Evolutionary conservation across 2,113 vertebrate genomes (phyloP).

Genomic region (Egretta garzetta): DNA sequence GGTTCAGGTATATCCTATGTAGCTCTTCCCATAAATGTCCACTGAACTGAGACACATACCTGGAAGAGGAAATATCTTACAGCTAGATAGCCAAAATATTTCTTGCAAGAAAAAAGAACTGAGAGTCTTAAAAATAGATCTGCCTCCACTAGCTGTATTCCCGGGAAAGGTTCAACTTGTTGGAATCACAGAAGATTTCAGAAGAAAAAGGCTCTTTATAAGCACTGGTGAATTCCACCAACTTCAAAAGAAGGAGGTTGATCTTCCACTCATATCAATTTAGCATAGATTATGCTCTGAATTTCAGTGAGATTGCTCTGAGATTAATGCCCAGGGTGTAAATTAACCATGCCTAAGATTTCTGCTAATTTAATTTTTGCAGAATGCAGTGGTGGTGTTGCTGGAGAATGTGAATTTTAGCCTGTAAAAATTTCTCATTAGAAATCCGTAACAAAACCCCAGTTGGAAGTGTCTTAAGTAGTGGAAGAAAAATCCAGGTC

Average conservation of each 20-base stretch:
- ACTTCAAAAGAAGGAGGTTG: background rate
- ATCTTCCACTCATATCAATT: background rate
- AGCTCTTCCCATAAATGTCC: background rate
- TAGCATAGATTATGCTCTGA: background rate
- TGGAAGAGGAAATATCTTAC: background rate
- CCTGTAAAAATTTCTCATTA: background rate
- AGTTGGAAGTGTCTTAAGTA: background rate
- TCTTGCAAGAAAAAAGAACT: background rate
- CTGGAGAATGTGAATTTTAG: background rate
- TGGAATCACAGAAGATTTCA: background rate
- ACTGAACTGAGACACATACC: background rate
- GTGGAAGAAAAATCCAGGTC: background rate
- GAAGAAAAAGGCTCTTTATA: background rate
- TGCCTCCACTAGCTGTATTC: background rate
- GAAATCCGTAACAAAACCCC: background rate
- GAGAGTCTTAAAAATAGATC: background rate
- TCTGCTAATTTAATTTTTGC: background rate
- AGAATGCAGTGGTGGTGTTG: background rate
- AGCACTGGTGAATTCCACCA: background rate
- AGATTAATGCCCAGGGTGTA: background rate
- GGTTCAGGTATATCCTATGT: background rate
- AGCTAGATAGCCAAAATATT: background rate
- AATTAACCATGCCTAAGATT: background rate
- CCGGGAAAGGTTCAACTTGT: background rate
- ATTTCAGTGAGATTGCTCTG: background rate